Evolutionary conservation across 2,797 vertebrate genomes (phyloP), one percentile per base, ranked within the genome.

Genomic region (Florisuga fusca): DNA sequence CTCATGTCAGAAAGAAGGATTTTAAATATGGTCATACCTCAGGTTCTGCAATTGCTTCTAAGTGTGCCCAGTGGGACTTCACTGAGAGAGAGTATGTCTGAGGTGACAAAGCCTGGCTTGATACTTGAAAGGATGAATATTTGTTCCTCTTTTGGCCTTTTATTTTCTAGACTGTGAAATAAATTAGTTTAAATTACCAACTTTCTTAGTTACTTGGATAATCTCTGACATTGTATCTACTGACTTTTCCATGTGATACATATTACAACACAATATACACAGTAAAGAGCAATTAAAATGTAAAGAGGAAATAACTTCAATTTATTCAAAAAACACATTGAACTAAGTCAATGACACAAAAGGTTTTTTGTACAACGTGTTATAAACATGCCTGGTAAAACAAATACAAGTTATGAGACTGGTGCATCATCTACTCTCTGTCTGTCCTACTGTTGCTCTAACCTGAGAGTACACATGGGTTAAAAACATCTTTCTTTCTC

Each of bases 381-480:
- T 73, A 11, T 8, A 50, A 22, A 34, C 6, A 25, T 26, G 14
- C 1, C 4, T 38, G 3, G 3, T 7, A 75, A 87, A 69, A 55
- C 10, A 86, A 8, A 11, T 5, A 25, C 5, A 50, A 1, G 2
- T 27, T 66, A 51, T 10, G 51, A 46, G 7, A 53, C 48, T 6
- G 77, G 3, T 4, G 12, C 16, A 29, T 43, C 16, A 41, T 3
- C 29, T 79, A 9, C 8, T 58, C 17, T 63, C 9, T 7, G 51
- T 21, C 6, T 53, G 7, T 29, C 15, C 20, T 41, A 14, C 38
- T 41, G 38, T 41, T 6, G 13, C 38, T 41, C 38, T 41, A 41
- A 64, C 0, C 1, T 4, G 3, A 63, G 4, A 46, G 2, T 4
- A 14, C 17, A 45, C 15, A 15, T 41, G 21, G 64, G 15, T 3